Evolutionary conservation across 2,113 vertebrate genomes (phyloP).

Genomic region (Perccottus glenii): DNA sequence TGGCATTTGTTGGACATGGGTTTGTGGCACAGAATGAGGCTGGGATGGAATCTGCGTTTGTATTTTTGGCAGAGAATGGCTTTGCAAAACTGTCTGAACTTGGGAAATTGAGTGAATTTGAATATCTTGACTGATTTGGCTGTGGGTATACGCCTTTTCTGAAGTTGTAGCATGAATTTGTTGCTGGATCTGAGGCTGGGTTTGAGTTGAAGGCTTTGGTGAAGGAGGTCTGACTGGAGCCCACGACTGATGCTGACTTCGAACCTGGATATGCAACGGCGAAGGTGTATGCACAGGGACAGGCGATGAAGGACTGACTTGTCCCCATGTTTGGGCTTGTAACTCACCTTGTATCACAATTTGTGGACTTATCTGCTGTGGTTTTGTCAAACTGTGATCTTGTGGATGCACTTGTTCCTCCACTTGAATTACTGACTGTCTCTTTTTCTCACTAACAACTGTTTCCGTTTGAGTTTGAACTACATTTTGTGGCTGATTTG

Average conservation of each 20-base stretch:
- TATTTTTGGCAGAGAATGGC: neutral
- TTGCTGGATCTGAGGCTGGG: slow-evolving; percentile 10
- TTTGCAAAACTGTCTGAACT: neutral
- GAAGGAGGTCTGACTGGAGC: slow-evolving; percentile 54
- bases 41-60: neutral
- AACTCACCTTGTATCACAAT: neutral
- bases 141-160: slow-evolving; percentile 16
- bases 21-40: too few relatives aligned
- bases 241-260: slow-evolving; percentile 61
- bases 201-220: slow-evolving; percentile 36
- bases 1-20: neutral
- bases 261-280: slow-evolving; percentile 59
- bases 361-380: slow-evolving; percentile 21
- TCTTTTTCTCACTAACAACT: neutral
- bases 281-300: slow-evolving; percentile 25
- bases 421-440: slow-evolving; percentile 3
- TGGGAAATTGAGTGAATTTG: slow-evolving; percentile 15
- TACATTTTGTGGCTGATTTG: slow-evolving; percentile 9
- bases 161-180: neutral
- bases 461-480: neutral
- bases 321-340: slow-evolving; percentile 41
- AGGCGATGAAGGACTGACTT: slow-evolving; percentile 34
- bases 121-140: neutral
- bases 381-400: slow-evolving; percentile 24
- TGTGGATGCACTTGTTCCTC: slow-evolving; percentile 18